A percentile compares a stretch with the other conserved stretches of the same genome.
Conservation (phyloP, 2,113 vertebrate genomes). For the Rhinoptilus africanus region DNA sequence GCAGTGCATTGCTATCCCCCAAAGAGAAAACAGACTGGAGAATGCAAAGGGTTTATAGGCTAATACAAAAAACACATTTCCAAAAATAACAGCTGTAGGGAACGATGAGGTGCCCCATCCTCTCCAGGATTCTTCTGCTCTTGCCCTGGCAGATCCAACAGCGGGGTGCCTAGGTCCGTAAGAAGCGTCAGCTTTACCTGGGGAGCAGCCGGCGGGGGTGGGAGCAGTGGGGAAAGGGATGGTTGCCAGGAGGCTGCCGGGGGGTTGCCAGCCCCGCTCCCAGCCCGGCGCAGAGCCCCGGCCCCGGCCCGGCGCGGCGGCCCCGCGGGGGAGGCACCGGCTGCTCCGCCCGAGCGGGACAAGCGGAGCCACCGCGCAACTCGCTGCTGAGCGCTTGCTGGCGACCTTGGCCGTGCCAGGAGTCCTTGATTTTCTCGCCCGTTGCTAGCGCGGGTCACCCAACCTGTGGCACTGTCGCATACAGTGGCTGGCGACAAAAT, state of each 20-base stretch:
- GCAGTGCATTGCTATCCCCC: not conserved
- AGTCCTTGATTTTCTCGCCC: not conserved
- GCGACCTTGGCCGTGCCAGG: not conserved
- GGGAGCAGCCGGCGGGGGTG: not conserved
- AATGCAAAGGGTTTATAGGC: not conserved
- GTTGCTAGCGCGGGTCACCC: not conserved
- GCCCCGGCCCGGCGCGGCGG: accelerated
- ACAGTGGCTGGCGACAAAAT: not conserved
- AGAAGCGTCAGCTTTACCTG: not conserved
- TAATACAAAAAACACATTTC: not conserved
- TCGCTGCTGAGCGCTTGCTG: accelerated
- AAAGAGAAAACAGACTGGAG: not conserved
- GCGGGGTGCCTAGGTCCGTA: not conserved
- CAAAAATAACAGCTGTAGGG: not conserved
- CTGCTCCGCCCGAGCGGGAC: accelerated
- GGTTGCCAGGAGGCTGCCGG: not conserved
- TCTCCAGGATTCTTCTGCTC: not conserved
- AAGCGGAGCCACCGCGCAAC: accelerated
- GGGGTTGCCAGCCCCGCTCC: not conserved
- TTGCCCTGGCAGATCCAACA: not conserved
- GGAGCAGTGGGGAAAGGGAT: not conserved
- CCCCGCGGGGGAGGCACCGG: accelerated
- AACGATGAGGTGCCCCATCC: not conserved
- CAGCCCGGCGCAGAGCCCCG: accelerated
- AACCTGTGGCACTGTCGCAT: not conserved